Percentiles rank a stretch among this genome's conserved stretches.
Evolutionary conservation across 2,113 vertebrate genomes (phyloP).

Genomic region (Corythornis vintsioides): DNA sequence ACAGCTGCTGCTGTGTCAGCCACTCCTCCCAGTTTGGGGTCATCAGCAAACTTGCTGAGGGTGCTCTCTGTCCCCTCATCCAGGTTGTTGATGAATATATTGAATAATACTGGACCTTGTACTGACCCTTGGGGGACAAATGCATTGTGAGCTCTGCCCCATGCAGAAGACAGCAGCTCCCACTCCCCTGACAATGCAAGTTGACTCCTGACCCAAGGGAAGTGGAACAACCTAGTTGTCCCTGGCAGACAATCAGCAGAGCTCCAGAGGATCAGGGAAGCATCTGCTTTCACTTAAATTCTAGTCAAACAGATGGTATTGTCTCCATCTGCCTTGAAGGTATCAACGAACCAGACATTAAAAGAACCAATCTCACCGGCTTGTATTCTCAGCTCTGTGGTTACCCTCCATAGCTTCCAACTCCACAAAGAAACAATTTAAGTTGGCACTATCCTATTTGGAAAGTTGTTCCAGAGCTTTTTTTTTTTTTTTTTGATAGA

Average conservation of each 20-base stretch:
- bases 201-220: not conserved
- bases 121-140: no score
- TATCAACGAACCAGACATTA: not conserved
- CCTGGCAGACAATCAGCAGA: not conserved
- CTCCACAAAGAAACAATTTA: not conserved
- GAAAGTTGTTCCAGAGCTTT: not conserved
- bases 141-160: not conserved
- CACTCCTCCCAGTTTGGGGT: no score
- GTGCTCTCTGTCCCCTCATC: no score
- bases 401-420: not conserved
- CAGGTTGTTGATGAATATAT: no score
- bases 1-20: no score
- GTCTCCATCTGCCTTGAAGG: not conserved
- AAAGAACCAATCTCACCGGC: not conserved
- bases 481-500: not conserved
- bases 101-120: no score
- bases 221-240: not conserved
- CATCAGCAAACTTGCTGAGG: no score
- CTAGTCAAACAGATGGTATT: not conserved
- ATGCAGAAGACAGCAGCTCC: not conserved
- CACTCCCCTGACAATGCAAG: not conserved
- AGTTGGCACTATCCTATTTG: not conserved
- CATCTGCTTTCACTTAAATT: not conserved
- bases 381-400: accelerated
- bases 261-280: not conserved